Percentiles rank a stretch among this genome's conserved stretches.
These are phyloP conservation scores for Scelioninae gen. 1 DNA, from an alignment of 2,888 invertebrate genomes.

Conservation along the genomic window DNA sequence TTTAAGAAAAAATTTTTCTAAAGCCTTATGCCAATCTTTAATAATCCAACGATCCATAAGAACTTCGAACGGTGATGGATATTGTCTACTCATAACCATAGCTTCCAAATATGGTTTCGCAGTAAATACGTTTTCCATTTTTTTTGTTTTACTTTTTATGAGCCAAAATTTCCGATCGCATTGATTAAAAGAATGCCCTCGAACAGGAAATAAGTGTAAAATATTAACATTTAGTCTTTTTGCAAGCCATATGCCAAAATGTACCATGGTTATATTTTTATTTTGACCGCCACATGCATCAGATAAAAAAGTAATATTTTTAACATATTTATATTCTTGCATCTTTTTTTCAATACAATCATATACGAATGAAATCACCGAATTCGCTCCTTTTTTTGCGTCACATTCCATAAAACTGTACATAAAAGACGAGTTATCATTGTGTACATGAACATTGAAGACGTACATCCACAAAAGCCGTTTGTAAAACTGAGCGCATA, in stretches of 20 bases:
- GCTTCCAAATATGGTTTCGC: conserved; percentile 4
- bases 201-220: conserved; percentile 8
- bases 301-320: conserved; percentile 39
- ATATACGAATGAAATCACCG: conserved; percentile 36
- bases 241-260: too few species aligned
- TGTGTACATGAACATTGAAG: conserved; percentile 32
- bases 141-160: conserved; percentile 8
- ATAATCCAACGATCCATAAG: too few species aligned
- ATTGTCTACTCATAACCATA: conserved; percentile 25
- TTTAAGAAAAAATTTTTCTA: too few species aligned
- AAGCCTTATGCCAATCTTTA: too few species aligned
- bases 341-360: too few species aligned
- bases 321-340: conserved; percentile 9
- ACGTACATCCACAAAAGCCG: conserved; percentile 34
- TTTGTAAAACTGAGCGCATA: conserved; percentile 41
- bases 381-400: conserved; percentile 42
- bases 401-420: conserved; percentile 44
- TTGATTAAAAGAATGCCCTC: conserved; percentile 13
- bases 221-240: conserved; percentile 8
- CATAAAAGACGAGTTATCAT: conserved; percentile 39
- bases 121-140: conserved; percentile 5
- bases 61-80: background rate
- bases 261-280: conserved; percentile 13
- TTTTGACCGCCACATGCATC: conserved; percentile 45
- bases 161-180: background rate